Conservation (phyloP, 2,113 vertebrate species). For the Echinops telfairi region DNA sequence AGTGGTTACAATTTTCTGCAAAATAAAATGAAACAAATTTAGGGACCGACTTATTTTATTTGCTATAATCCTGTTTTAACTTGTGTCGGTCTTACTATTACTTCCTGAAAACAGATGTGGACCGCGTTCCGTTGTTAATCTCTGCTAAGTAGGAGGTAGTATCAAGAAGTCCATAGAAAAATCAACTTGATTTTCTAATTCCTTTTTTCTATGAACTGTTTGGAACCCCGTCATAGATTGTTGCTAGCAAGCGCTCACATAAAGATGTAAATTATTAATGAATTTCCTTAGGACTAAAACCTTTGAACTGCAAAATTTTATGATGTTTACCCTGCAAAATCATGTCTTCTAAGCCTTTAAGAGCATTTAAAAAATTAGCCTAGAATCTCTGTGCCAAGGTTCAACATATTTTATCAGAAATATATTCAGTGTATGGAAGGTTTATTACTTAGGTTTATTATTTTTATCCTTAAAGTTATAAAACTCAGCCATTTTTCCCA, state of each 20-base stretch:
- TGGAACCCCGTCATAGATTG: not conserved
- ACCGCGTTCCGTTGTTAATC: not conserved
- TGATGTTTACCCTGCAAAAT: conserved; percentile 17
- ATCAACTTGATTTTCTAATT: no score
- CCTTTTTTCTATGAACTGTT: no score
- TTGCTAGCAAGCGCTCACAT: conserved; percentile 46
- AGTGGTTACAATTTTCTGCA: not conserved
- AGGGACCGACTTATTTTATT: not conserved
- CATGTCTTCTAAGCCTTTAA: not conserved
- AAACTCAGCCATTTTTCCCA: conserved; percentile 35
- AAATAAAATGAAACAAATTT: not conserved
- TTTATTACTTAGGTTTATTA: not conserved
- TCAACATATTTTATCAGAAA: conserved; percentile 14
- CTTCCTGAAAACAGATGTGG: conserved; percentile 39
- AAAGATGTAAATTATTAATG: conserved; percentile 55
- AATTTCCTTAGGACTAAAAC: conserved; percentile 47
- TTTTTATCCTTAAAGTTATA: conserved; percentile 14
- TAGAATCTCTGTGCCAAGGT: not conserved
- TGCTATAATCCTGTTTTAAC: conserved; percentile 34
- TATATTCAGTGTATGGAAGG: conserved; percentile 16
- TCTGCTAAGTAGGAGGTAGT: not conserved
- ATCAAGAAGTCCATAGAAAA: no score
- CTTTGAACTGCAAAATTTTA: conserved; percentile 50
- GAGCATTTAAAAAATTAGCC: conserved; percentile 2
- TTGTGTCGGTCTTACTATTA: not conserved